Evolutionary conservation across 2,113 vertebrate species (phyloP), one percentile per base, ranked within the genome.

Genomic region (Ia io): DNA sequence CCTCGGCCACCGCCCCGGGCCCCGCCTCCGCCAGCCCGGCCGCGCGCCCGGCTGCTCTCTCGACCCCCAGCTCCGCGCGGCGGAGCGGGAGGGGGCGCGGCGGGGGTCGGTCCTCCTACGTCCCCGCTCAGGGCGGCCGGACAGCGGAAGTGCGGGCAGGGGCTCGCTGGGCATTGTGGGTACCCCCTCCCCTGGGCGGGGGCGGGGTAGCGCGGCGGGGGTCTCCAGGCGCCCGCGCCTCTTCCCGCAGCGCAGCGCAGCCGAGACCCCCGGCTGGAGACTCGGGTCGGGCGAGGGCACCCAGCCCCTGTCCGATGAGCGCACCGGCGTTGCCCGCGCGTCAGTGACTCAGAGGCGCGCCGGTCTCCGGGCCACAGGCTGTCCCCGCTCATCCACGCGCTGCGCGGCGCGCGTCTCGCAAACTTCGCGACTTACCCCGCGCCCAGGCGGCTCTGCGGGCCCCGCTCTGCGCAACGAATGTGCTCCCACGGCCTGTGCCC

Each of bases 141-240:
- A 98, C 98, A 96, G 97, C 98, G 98, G 97, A 98, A 98, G 97
- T 98, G 97, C 92, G 83, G 95, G 97, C 96, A 84, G 88, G 22
- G 56, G 96, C 90, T 96, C 97, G 97, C 97, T 93, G 96, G 95
- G 97, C 95, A 97, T 97, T 96, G 84, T 97, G 97, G 97, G 97
- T 97, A 96, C 95, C 96, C 95, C 89, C 79, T 93, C 92, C 93
- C 90, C 93, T 23, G 37, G 86, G 80, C 82, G 88, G 96, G 42
- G 79, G 96, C 40, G 79, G 13, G 49, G 49, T 49, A 49, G 74
- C 6, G 90, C 93, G 89, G 96, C 69, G 56, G 88, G 92, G 94
- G 93, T 70, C 95, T 25, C 59, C 2, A 4, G 83, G 53, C 35
- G 22, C 84, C 61, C 40, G n/a, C 30, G 3, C 71, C 51, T 30